Percentiles rank a stretch among this genome's conserved stretches.
Conservation (phyloP, 92 coral and sea anemone genomes). For the Bergia puertoricense region DNA sequence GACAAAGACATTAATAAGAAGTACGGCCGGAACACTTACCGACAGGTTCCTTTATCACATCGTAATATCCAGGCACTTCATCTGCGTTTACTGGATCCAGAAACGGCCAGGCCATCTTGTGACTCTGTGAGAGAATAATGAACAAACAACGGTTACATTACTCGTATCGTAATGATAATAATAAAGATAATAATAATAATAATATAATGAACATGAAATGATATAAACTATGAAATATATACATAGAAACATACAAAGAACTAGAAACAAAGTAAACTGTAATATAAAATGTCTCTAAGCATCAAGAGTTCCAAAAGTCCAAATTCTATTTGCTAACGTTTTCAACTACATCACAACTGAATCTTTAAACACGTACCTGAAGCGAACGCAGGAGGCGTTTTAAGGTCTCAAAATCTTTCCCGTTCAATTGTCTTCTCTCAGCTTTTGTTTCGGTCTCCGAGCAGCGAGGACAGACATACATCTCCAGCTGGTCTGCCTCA, state of each 20-base stretch:
- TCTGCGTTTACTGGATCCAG: slow-evolving; percentile 86
- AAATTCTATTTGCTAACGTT: background rate
- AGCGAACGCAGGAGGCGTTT: slow-evolving; percentile 92
- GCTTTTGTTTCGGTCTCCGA: slow-evolving; percentile 72
- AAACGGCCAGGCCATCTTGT: slow-evolving; percentile 99
- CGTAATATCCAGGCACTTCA: slow-evolving; percentile 89
- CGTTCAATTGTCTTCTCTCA: slow-evolving; percentile 76
- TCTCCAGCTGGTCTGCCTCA: slow-evolving; percentile 84
- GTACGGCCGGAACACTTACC: slow-evolving; percentile 57
- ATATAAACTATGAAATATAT: no score
- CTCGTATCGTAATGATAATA: background rate
- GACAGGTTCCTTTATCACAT: slow-evolving; percentile 92
- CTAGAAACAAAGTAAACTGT: no score
- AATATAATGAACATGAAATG: no score
- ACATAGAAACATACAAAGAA: no score
- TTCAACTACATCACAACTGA: background rate
- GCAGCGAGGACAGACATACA: slow-evolving; percentile 91
- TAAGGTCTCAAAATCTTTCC: slow-evolving; percentile 83
- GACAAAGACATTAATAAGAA: no score
- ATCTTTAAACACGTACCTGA: slow-evolving; percentile 58
- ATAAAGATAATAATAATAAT: no score
- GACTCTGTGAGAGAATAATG: slow-evolving; percentile 63
- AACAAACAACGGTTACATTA: background rate
- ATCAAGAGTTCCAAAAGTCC: no score
- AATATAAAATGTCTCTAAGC: no score